Evolutionary conservation across 2,888 invertebrate species (phyloP).

Genomic region (Lymantria monacha): DNA sequence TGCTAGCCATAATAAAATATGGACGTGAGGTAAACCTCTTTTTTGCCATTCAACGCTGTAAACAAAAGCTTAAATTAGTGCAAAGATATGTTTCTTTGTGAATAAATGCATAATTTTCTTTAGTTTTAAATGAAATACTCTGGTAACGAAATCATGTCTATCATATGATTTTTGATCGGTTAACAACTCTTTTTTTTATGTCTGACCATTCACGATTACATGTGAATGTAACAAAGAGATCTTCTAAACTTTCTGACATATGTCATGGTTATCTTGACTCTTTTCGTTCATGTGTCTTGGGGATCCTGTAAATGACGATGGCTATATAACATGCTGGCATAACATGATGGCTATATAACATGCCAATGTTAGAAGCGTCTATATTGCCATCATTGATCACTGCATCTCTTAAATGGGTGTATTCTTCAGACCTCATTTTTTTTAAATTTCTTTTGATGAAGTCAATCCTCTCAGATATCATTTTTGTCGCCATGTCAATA

Average conservation of each 20-base stretch:
- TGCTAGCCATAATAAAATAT: conserved; percentile 1
- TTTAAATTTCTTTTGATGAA: conserved; percentile 10
- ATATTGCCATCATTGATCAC: neutral
- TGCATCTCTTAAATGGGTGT: neutral
- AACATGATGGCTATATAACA: too few relatives aligned
- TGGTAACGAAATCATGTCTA: neutral
- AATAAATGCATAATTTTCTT: conserved; percentile 3
- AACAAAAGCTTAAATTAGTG: neutral
- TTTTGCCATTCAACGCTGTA: conserved; percentile 10
- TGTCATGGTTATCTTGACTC: neutral
- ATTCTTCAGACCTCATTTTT: neutral
- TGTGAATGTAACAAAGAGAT: conserved; percentile 29
- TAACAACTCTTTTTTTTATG: neutral
- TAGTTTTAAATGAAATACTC: conserved; percentile 4
- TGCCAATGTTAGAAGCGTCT: neutral
- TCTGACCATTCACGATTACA: conserved; percentile 24
- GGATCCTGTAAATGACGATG: neutral
- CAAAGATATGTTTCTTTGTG: conserved; percentile 14
- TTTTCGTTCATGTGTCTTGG: neutral
- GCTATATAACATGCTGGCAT: neutral
- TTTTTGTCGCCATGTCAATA: conserved; percentile 20
- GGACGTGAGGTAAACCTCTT: conserved; percentile 2
- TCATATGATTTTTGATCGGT: neutral
- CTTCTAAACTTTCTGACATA: conserved; percentile 16
- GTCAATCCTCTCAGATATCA: conserved; percentile 28